Evolutionary conservation across 1,140 invertebrate genomes (phyloP).

Genomic region (Megalopta genalis): DNA sequence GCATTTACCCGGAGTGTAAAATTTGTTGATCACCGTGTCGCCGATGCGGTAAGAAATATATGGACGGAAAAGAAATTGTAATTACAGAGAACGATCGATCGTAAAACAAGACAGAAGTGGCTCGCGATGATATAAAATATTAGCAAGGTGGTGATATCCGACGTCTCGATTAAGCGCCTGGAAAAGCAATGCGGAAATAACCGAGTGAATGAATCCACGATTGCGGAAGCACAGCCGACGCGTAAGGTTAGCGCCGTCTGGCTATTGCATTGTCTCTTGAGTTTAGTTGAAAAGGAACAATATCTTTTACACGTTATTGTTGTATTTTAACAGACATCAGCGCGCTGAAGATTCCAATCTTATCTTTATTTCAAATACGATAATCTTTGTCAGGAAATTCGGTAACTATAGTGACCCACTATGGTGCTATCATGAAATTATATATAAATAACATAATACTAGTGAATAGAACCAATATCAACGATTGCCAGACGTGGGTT

Average conservation of each 20-base stretch:
- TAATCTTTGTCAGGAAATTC: no score
- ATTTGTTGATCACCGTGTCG: neutral
- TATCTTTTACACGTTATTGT: neutral
- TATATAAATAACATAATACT: no score
- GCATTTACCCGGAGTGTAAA: neutral
- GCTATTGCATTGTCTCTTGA: neutral
- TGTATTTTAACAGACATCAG: no score
- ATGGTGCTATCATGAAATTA: no score
- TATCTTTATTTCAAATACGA: no score
- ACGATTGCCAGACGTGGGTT: no score
- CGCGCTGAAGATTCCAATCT: no score
- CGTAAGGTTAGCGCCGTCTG: neutral
- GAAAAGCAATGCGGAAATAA: neutral
- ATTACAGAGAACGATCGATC: neutral
- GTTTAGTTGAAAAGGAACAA: neutral
- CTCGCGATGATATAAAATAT: conserved; percentile 3
- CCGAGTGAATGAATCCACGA: neutral
- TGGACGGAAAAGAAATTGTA: neutral
- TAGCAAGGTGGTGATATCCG: neutral
- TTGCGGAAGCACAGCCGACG: neutral
- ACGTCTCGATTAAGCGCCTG: neutral
- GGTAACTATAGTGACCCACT: no score
- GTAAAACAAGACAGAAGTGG: neutral
- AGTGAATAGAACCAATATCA: no score
- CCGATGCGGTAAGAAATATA: neutral